Evolutionary conservation across 2,888 invertebrate genomes (phyloP), one percentile per base, ranked within the genome.

Genomic region (Eristalis arbustorum): DNA sequence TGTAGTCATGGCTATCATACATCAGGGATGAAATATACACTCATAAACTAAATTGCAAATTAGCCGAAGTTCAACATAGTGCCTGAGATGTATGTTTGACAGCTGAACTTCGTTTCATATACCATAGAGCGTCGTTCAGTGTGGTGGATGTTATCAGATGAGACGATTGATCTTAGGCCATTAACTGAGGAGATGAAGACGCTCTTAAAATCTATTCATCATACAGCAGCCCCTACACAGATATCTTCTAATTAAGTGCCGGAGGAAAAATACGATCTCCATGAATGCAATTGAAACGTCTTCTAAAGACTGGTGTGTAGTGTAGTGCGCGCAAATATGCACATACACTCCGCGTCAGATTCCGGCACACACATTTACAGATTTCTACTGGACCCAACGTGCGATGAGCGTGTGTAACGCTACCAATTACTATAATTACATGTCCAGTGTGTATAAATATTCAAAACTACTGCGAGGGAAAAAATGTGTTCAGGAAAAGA

Each of bases 21-120:
- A 87, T 87, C 87, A 72, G 83, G 83, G 87, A 87, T 87, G 87
- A 83, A 83, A 87, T 87, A 83, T 75, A 87, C 83, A 83, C 74
- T 83, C 87, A 87, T 87, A 87, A 87, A 87, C 82, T 79, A 87
- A 87, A 87, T 87, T 87, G 87, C 87, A 83, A 87, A 87, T 87
- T 87, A 87, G 83, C 75, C 42, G 63, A 83, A 78, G 83, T 79
- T 83, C 79, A 79, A 75, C 87, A 82, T 40, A 68, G 80, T 80
- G 56, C 71, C 73, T 64, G 68, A 28, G 23, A 13, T 67, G 22
- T 13, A 67, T 74, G 77, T 18, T 23, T 66, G 25, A 62, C n/a
- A 42, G 77, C 23, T 74, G 56, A 42, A 31, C 81, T 82, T 85
- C 73, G 42, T n/a, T 56, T 59, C 2, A 31, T 8, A n/a, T n/a